Conservation (phyloP, 2,888 invertebrate species). For the Elegia similella region DNA sequence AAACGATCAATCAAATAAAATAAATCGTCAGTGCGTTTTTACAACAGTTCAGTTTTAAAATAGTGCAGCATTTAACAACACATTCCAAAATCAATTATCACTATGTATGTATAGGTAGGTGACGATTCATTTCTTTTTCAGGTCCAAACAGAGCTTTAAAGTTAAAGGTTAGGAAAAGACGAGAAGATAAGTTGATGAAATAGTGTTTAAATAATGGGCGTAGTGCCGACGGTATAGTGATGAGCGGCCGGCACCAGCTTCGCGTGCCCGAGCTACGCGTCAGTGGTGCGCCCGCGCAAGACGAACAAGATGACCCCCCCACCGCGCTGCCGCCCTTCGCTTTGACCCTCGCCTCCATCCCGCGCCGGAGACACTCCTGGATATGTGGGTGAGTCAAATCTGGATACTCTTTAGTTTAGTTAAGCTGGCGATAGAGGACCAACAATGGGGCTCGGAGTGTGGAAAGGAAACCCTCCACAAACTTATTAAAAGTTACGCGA, state of each 20-base stretch:
- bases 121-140: slow-evolving; percentile 18
- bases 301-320: slow-evolving; percentile 67
- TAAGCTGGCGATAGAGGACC: too few relatives aligned
- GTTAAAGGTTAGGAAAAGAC: slow-evolving; percentile 14
- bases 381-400: slow-evolving; percentile 85
- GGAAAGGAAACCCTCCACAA: too few relatives aligned
- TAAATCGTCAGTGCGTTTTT: too few relatives aligned
- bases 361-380: slow-evolving; percentile 88
- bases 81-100: slow-evolving; percentile 34
- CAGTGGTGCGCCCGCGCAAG: slow-evolving; percentile 76
- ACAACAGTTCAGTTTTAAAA: too few relatives aligned
- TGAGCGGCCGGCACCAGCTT: slow-evolving; percentile 79
- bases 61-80: slow-evolving; percentile 35
- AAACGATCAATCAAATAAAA: too few relatives aligned
- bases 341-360: slow-evolving; percentile 79
- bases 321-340: slow-evolving; percentile 67
- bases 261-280: slow-evolving; percentile 87
- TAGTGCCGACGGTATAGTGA: slow-evolving; percentile 31
- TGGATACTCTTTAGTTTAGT: too few relatives aligned
- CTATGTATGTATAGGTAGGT: background rate
- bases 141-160: slow-evolving; percentile 30
- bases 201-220: slow-evolving; percentile 58
- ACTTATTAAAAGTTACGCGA: too few relatives aligned
- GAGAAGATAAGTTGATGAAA: slow-evolving; percentile 22
- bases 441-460: too few relatives aligned